A percentile compares a stretch with the other conserved stretches of the same genome.
These are phyloP conservation scores for Rhabdomys dilectus DNA, from an alignment of 2,113 vertebrate genomes.

Conservation along the genomic window DNA sequence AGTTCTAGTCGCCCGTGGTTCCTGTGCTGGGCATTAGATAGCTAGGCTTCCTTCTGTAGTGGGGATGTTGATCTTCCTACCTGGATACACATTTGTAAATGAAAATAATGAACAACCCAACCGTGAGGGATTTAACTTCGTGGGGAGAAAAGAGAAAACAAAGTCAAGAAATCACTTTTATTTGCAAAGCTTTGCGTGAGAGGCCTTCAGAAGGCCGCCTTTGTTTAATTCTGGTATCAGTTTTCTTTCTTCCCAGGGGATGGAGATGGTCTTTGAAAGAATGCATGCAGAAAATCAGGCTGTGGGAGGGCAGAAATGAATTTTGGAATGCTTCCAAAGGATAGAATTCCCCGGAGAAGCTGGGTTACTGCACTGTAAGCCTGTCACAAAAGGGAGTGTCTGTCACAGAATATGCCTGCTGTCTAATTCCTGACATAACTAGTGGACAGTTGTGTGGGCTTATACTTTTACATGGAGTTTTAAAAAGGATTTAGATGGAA, in stretches of 20 bases:
- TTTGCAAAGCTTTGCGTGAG: slow-evolving; percentile 39
- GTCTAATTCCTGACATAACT: neutral
- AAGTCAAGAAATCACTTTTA: slow-evolving; percentile 34
- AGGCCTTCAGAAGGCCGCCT: slow-evolving; percentile 30
- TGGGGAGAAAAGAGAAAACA: slow-evolving; percentile 10
- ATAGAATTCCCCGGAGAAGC: neutral
- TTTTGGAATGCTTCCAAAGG: slow-evolving; percentile 33
- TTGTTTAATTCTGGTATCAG: slow-evolving; percentile 55
- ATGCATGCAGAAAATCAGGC: slow-evolving; percentile 33
- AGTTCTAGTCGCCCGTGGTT: neutral
- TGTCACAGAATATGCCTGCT: neutral
- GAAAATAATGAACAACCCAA: neutral
- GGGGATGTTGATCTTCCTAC: slow-evolving; percentile 24
- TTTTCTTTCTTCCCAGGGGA: slow-evolving; percentile 62
- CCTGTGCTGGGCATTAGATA: neutral
- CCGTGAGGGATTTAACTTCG: neutral
- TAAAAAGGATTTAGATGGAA: slow-evolving; percentile 3
- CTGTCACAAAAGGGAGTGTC: neutral
- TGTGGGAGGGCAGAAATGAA: slow-evolving; percentile 35
- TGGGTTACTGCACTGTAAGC: neutral
- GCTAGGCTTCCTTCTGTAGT: neutral
- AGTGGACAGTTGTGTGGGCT: neutral
- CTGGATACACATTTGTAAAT: slow-evolving; percentile 10
- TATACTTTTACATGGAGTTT: neutral
- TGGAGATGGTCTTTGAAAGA: slow-evolving; percentile 55